Percentiles rank a stretch among this genome's conserved stretches.
These are phyloP conservation scores for Strigamia crassipes DNA, from an alignment of 2,888 invertebrate species.

Conservation along the genomic window DNA sequence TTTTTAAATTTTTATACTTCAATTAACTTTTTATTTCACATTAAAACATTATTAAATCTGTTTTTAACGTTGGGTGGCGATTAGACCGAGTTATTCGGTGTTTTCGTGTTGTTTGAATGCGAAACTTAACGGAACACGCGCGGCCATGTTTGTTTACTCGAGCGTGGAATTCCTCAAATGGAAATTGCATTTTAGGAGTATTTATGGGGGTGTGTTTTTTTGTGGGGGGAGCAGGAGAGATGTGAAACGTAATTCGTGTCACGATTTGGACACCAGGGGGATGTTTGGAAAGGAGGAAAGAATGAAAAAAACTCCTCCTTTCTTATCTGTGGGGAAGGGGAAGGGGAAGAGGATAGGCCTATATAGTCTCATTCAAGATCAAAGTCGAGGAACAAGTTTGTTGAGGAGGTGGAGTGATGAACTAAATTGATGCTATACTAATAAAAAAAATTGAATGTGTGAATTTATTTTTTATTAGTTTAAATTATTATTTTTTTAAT, in stretches of 20 bases:
- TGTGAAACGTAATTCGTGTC: background rate
- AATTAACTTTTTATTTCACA: background rate
- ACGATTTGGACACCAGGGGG: slow-evolving; percentile 17
- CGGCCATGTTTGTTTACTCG: too few species aligned
- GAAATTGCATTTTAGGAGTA: too few species aligned
- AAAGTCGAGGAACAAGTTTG: background rate
- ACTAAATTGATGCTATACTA: background rate
- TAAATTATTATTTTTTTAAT: too few species aligned
- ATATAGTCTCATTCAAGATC: background rate
- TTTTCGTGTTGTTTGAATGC: too few species aligned
- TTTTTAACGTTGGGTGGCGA: too few species aligned
- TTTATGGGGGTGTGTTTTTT: too few species aligned
- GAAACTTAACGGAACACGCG: too few species aligned
- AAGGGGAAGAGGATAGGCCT: background rate
- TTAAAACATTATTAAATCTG: too few species aligned
- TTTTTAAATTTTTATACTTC: background rate
- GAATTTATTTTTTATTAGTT: too few species aligned
- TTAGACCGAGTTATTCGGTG: too few species aligned
- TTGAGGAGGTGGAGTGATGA: background rate
- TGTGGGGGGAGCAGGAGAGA: background rate
- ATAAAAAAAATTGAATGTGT: too few species aligned
- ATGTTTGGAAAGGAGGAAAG: background rate
- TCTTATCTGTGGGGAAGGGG: background rate
- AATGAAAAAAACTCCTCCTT: slow-evolving; percentile 7
- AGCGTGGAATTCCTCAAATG: too few species aligned